Evolutionary conservation across 2,797 vertebrate genomes (phyloP).

Genomic region (Cossypha polioptera): DNA sequence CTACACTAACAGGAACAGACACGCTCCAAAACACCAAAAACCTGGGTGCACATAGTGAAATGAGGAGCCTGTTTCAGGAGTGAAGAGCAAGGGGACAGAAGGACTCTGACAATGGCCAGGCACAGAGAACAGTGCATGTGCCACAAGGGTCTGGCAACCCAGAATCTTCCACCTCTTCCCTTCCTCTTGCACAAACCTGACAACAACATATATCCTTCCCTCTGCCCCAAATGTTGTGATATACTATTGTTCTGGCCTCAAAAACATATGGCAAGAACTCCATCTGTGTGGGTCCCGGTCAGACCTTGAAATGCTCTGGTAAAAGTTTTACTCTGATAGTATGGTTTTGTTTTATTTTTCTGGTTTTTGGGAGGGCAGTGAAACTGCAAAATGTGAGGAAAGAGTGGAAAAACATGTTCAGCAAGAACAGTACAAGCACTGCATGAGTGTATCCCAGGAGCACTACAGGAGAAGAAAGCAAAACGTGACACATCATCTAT

Average conservation of each 20-base stretch:
- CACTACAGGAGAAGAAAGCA: neutral
- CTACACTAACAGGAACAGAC: neutral
- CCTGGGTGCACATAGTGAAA: neutral
- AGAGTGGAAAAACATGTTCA: slow-evolving; percentile 21
- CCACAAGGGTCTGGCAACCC: neutral
- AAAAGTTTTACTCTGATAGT: neutral
- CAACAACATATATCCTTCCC: neutral
- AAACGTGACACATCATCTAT: neutral
- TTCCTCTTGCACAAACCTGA: neutral
- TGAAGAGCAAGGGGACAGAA: neutral
- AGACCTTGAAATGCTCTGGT: neutral
- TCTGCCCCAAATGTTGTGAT: neutral
- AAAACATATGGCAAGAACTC: neutral
- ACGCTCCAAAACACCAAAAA: neutral
- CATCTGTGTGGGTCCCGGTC: neutral
- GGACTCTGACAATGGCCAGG: neutral
- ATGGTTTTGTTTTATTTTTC: neutral
- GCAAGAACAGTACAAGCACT: neutral
- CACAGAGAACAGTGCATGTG: neutral
- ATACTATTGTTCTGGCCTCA: neutral
- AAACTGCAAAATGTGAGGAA: neutral
- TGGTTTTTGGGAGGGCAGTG: accelerated
- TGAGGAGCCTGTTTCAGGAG: neutral
- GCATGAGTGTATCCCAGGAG: neutral
- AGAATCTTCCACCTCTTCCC: neutral